Evolutionary conservation across 1,140 invertebrate species (phyloP).

Genomic region (Rhagoletis zephyria): DNA sequence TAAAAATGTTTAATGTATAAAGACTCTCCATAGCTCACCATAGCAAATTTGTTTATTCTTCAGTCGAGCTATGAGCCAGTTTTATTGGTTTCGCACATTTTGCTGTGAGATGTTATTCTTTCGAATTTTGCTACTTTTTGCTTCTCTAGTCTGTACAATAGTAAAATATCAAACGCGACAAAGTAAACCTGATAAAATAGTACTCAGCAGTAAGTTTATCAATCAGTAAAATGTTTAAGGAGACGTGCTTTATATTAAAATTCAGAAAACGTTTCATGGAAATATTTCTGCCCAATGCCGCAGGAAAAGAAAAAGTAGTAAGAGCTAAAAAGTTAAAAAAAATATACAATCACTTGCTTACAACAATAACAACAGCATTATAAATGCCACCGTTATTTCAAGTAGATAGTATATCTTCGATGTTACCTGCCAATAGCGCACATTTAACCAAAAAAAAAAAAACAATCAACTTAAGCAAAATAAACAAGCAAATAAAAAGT

Average conservation of each 20-base stretch:
- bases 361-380: background rate
- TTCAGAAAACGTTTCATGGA: background rate
- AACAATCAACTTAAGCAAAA: constrained; percentile 3
- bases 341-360: constrained; percentile 29
- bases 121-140: background rate
- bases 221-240: background rate
- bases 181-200: background rate
- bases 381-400: no score
- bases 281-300: background rate
- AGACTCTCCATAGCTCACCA: background rate
- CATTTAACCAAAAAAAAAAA: no score
- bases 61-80: background rate
- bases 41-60: background rate
- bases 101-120: background rate
- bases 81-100: background rate
- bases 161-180: background rate
- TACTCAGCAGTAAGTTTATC: constrained; percentile 10
- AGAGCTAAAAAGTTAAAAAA: background rate
- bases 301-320: background rate
- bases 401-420: background rate
- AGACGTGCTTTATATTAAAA: constrained; percentile 25
- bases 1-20: background rate
- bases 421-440: background rate
- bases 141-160: background rate
- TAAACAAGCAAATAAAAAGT: constrained; percentile 3